These are phyloP conservation scores for Morone saxatilis DNA, from an alignment of 2,113 vertebrate genomes.

Conservation along the genomic window DNA sequence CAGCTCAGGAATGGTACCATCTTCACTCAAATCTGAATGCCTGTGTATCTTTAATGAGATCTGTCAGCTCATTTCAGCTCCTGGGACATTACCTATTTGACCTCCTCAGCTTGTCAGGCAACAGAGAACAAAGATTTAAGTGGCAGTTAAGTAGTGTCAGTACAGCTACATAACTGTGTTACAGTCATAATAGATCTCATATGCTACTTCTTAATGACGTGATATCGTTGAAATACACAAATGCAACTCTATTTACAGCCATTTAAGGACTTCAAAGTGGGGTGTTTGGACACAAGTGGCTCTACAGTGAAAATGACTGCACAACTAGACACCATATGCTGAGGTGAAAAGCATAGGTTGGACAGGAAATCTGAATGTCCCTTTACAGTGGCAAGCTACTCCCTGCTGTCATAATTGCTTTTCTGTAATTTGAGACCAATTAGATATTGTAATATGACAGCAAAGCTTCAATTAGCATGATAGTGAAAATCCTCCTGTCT, in stretches of 20 bases:
- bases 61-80: constrained; percentile 57
- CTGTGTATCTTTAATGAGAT: constrained; percentile 55
- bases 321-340: constrained; percentile 18
- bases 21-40: constrained; percentile 48
- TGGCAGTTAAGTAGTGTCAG: constrained; percentile 4
- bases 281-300: not conserved
- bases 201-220: not conserved
- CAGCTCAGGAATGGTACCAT: constrained; percentile 14
- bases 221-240: constrained; percentile 19
- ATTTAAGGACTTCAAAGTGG: constrained; percentile 1
- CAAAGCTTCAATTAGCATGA: constrained; percentile 68
- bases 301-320: constrained; percentile 16
- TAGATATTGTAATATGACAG: constrained; percentile 75
- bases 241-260: constrained; percentile 14
- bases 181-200: constrained; percentile 17
- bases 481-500: constrained; percentile 71
- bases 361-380: constrained; percentile 42
- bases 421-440: constrained; percentile 75
- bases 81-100: constrained; percentile 31
- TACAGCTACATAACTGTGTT: not conserved
- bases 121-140: constrained; percentile 44
- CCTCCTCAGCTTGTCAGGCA: constrained; percentile 39
- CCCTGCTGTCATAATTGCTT: constrained; percentile 53
- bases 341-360: constrained; percentile 17
- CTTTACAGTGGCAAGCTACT: constrained; percentile 68